Evolutionary conservation across 2,888 invertebrate species (phyloP).

Genomic region (Harmothoe impar): DNA sequence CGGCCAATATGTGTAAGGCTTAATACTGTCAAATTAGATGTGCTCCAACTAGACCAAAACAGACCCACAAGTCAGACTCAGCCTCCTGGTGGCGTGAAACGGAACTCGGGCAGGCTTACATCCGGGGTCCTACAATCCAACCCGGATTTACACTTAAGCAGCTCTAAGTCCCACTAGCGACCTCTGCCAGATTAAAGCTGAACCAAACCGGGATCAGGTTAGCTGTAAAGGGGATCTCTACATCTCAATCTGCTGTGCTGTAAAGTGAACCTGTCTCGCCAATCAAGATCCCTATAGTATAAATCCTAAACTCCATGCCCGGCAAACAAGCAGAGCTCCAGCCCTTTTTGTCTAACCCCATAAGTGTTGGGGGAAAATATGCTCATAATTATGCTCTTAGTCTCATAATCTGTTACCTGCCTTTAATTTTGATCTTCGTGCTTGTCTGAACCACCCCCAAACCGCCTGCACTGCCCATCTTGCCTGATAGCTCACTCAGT

Average conservation of each 20-base stretch:
- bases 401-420: no score
- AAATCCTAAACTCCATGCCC: no score
- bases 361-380: no score
- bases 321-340: no score
- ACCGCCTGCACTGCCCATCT: background rate
- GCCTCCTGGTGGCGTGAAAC: background rate
- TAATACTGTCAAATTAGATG: no score
- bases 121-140: background rate
- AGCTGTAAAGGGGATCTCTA: background rate
- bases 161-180: background rate
- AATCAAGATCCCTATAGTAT: no score
- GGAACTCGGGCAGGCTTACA: background rate
- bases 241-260: background rate
- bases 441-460: no score
- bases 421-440: background rate
- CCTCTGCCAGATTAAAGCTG: conserved; percentile 28
- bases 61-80: no score
- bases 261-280: background rate
- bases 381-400: no score
- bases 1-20: no score
- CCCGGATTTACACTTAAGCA: background rate
- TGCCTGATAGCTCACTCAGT: background rate
- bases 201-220: background rate
- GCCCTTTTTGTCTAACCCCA: no score
- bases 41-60: no score